These are phyloP conservation scores for Phrixothrix hirtus DNA, from an alignment of 2,888 invertebrate species.

Conservation along the genomic window DNA sequence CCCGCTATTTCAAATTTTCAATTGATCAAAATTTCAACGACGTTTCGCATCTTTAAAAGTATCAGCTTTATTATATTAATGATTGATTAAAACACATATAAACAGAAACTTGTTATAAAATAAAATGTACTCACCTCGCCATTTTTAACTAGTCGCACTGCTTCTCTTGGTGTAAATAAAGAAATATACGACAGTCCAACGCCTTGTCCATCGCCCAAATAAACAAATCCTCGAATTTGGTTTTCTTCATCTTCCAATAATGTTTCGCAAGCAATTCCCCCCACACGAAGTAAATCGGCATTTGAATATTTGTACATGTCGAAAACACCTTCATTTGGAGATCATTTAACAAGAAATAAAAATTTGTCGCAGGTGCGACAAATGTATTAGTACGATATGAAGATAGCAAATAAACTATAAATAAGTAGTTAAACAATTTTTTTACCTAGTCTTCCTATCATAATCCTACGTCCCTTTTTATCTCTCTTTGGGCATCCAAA, in stretches of 20 bases:
- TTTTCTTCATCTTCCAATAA: conserved; percentile 80
- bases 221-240: conserved; percentile 77
- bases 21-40: too few relatives aligned
- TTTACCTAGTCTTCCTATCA: conserved; percentile 76
- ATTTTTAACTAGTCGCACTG: conserved; percentile 78
- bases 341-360: conserved; percentile 7
- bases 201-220: conserved; percentile 75
- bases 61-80: too few relatives aligned
- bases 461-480: conserved; percentile 71
- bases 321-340: conserved; percentile 66
- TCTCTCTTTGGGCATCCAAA: conserved; percentile 80
- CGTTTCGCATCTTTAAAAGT: too few relatives aligned
- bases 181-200: conserved; percentile 77
- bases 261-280: conserved; percentile 76
- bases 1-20: too few relatives aligned
- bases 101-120: too few relatives aligned
- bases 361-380: background rate
- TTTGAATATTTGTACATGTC: conserved; percentile 77
- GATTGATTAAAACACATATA: too few relatives aligned
- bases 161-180: conserved; percentile 76
- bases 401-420: too few relatives aligned
- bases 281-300: conserved; percentile 77
- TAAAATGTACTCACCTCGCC: conserved; percentile 70
- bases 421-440: too few relatives aligned
- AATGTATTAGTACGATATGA: too few relatives aligned